These are phyloP conservation scores for Callimorpha dominula DNA, from an alignment of 2,888 invertebrate species.

Conservation along the genomic window DNA sequence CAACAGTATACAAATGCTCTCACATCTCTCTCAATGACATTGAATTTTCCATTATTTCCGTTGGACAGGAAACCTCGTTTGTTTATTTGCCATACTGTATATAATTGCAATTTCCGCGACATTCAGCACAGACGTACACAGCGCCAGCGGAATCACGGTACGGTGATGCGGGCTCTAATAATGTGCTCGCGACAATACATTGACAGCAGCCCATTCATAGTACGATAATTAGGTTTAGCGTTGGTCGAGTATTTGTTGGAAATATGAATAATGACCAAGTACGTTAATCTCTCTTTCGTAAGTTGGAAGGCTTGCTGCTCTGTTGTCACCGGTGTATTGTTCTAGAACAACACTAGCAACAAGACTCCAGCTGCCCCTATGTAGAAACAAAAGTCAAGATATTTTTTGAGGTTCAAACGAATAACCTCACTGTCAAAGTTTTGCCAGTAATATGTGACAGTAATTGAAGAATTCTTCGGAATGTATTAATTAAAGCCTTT, in stretches of 20 bases:
- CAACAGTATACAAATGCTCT: constrained; percentile 6
- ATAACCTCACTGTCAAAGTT: background rate
- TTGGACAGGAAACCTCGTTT: constrained; percentile 37
- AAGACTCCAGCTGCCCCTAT: background rate
- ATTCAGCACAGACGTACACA: constrained; percentile 8
- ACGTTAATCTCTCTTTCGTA: background rate
- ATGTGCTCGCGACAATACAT: constrained; percentile 14
- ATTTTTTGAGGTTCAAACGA: background rate
- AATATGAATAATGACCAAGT: background rate
- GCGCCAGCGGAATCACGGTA: constrained; percentile 44
- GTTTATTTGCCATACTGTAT: constrained; percentile 32
- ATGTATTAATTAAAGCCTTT: too few species aligned
- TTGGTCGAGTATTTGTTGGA: background rate
- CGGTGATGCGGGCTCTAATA: background rate
- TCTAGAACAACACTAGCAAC: background rate
- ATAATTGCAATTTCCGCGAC: constrained; percentile 40
- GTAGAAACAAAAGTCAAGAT: background rate
- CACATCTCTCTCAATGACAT: constrained; percentile 21
- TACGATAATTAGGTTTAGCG: constrained; percentile 11
- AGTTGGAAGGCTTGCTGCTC: background rate
- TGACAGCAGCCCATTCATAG: constrained; percentile 6
- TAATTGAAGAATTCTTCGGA: background rate
- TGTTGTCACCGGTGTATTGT: background rate
- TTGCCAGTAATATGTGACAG: background rate
- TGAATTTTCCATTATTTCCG: constrained; percentile 22